phyloP scores from a whole-genome alignment of 2,113 vertebrate genomes.

The Emydocephalus ijimae region DNA sequence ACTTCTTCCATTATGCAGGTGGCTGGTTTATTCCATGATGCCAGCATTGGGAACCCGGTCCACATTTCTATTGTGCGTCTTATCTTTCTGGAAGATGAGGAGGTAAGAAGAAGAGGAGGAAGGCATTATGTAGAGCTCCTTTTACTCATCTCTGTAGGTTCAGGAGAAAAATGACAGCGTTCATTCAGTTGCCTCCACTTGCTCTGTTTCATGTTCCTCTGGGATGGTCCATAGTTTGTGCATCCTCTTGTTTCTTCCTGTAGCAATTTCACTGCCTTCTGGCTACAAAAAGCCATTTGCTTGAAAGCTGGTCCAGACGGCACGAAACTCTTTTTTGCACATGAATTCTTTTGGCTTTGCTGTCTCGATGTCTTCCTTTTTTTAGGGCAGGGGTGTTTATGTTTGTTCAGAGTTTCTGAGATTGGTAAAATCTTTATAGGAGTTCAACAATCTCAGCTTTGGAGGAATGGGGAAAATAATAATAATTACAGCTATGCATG shows the following conservation, averaged over 20 bases:
- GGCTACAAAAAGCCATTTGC: no score
- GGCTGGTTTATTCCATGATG: conserved; percentile 85
- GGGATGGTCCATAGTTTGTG: neutral
- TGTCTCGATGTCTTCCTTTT: no score
- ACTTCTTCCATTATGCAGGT: conserved; percentile 72
- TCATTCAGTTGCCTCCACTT: neutral
- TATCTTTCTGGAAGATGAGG: conserved; percentile 86
- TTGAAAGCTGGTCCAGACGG: neutral
- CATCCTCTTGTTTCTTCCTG: neutral
- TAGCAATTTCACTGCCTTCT: neutral
- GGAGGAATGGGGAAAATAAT: neutral
- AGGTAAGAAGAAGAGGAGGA: conserved; percentile 71
- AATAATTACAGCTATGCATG: no score
- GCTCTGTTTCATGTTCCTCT: neutral
- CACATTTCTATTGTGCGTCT: conserved; percentile 91
- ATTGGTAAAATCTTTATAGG: neutral
- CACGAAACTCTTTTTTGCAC: neutral
- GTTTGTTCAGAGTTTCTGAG: neutral
- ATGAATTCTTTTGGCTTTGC: neutral
- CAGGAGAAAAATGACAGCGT: neutral
- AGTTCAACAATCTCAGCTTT: neutral
- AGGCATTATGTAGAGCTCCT: neutral
- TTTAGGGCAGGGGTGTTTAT: neutral
- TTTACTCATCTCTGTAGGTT: neutral
- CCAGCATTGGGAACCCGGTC: conserved; percentile 93